Percentiles rank a stretch among this genome's conserved stretches.
These are phyloP conservation scores for Amazona finschi DNA, from an alignment of 2,797 vertebrate species.

Conservation along the genomic window DNA sequence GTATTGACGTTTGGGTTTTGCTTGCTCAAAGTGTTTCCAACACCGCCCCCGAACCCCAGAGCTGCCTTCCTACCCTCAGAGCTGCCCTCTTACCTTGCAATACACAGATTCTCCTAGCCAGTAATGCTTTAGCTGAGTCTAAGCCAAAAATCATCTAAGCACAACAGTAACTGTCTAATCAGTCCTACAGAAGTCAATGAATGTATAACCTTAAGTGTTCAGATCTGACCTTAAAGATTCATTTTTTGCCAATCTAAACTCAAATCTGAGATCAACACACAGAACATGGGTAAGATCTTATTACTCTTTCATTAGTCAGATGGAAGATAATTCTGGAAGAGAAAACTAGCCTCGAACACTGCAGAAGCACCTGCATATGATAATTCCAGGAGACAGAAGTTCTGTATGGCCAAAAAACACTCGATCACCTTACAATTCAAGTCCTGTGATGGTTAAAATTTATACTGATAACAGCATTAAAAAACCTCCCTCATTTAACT, in stretches of 20 bases:
- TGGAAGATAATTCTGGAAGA: neutral
- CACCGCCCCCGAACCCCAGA: neutral
- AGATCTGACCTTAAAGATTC: neutral
- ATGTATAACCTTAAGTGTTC: neutral
- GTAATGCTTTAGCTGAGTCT: neutral
- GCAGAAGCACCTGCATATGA: neutral
- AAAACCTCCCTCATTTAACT: neutral
- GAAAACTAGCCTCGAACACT: neutral
- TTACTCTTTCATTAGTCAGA: neutral
- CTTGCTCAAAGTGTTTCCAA: neutral
- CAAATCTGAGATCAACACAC: neutral
- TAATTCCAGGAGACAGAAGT: neutral
- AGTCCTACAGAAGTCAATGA: neutral
- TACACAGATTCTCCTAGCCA: neutral
- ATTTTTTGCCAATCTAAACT: neutral
- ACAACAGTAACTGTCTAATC: neutral
- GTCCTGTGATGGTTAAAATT: neutral
- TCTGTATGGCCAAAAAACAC: neutral
- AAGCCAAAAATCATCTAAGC: neutral
- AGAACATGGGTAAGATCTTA: neutral
- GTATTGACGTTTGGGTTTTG: neutral
- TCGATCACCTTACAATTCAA: neutral
- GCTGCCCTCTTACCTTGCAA: neutral
- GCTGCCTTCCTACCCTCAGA: neutral
- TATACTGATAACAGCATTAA: neutral